These are phyloP conservation scores for Strigamia crassipes DNA, from an alignment of 2,888 invertebrate species.

Conservation along the genomic window DNA sequence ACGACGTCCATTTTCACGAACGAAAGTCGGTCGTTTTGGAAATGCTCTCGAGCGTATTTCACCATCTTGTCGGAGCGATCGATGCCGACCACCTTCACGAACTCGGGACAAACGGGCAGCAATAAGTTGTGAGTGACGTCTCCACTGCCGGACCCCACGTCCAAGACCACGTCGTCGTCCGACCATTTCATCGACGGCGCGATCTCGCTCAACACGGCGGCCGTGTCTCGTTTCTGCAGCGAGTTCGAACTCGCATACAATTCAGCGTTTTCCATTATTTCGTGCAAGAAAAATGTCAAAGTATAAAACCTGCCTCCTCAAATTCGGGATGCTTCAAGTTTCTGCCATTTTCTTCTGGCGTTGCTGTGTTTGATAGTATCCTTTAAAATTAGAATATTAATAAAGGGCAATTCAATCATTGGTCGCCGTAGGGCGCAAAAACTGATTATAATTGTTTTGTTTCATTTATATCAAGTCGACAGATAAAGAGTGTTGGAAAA, in stretches of 20 bases:
- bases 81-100: conserved; percentile 65
- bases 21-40: conserved; percentile 60
- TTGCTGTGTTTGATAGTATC: no score
- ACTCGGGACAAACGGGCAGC: conserved; percentile 61
- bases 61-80: conserved; percentile 77
- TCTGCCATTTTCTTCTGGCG: no score
- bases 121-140: conserved; percentile 70
- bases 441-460: no score
- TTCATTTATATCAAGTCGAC: no score
- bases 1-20: conserved; percentile 52
- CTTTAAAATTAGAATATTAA: not conserved
- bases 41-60: conserved; percentile 66
- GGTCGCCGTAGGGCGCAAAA: not conserved
- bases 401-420: not conserved
- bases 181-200: conserved; percentile 66
- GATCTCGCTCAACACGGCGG: conserved; percentile 69
- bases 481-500: no score
- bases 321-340: no score
- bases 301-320: not conserved
- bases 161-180: conserved; percentile 61
- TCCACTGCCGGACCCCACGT: conserved; percentile 77
- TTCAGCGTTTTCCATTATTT: no score
- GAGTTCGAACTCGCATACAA: no score
- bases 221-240: conserved; percentile 71
- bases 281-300: conserved; percentile 54